Evolutionary conservation across 2,797 vertebrate species (phyloP).

Genomic region (Ambastaia sidthimunki): DNA sequence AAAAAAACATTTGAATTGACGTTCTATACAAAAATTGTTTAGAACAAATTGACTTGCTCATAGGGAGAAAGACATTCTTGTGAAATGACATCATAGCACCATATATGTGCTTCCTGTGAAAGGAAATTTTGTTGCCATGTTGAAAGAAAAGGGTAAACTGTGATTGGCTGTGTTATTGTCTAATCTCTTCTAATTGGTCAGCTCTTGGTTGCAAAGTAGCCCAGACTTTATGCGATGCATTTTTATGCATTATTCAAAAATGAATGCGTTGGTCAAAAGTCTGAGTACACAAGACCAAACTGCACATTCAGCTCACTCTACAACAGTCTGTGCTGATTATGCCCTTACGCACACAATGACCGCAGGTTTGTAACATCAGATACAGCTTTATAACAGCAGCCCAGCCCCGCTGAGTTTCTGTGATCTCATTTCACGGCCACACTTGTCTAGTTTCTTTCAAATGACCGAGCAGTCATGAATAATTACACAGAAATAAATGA

Average conservation of each 20-base stretch:
- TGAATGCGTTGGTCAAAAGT: too few species aligned
- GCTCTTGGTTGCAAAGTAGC: too few species aligned
- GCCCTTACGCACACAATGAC: conserved; percentile 15
- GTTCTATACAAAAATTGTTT: conserved; percentile 64
- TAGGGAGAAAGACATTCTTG: conserved; percentile 67
- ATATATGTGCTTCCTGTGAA: conserved; percentile 30
- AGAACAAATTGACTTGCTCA: conserved; percentile 64
- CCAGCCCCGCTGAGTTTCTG: conserved; percentile 6
- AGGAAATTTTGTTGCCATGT: neutral
- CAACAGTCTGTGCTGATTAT: conserved; percentile 24
- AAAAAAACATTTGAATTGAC: conserved; percentile 74
- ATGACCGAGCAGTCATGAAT: conserved; percentile 57
- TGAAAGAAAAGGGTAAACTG: too few species aligned
- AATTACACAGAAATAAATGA: conserved; percentile 51
- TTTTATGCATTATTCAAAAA: too few species aligned
- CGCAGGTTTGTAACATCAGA: conserved; percentile 29
- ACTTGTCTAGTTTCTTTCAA: conserved; percentile 29
- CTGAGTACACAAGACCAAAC: too few species aligned
- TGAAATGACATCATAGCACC: conserved; percentile 62
- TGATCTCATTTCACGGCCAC: conserved; percentile 57
- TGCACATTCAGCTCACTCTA: neutral
- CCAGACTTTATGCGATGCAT: too few species aligned
- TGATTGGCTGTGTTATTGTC: too few species aligned
- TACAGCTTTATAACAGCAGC: conserved; percentile 8
- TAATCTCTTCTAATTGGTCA: too few species aligned